Evolutionary conservation across 2,888 invertebrate genomes (phyloP).

Genomic region (Heterodera filipjevi): DNA sequence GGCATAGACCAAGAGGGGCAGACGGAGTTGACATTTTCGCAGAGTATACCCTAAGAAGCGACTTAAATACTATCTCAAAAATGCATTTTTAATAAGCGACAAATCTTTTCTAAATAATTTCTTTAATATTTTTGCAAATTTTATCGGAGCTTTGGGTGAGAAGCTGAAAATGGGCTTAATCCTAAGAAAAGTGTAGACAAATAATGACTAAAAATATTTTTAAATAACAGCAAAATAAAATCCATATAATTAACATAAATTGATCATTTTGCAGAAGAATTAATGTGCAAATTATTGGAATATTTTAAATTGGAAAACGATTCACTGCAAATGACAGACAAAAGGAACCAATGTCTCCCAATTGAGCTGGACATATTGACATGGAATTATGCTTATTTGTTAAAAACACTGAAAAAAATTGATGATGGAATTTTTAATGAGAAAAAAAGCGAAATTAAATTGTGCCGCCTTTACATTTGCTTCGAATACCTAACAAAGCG

Average conservation of each 20-base stretch:
- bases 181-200: too few species aligned
- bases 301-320: neutral
- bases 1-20: too few species aligned
- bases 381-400: neutral
- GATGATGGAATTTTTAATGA: neutral
- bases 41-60: too few species aligned
- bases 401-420: neutral
- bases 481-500: neutral
- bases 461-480: neutral
- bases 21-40: too few species aligned
- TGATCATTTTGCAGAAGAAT: neutral
- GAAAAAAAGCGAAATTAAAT: neutral
- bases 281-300: neutral
- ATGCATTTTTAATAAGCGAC: too few species aligned
- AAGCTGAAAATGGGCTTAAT: too few species aligned
- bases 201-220: too few species aligned
- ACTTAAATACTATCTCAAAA: too few species aligned
- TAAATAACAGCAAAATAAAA: too few species aligned
- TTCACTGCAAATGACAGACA: neutral
- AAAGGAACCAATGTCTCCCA: neutral
- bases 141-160: too few species aligned
- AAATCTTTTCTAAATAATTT: too few species aligned
- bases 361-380: neutral
- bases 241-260: neutral
- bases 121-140: too few species aligned